phyloP scores from a whole-genome alignment of 1,140 invertebrate genomes.

The Andricus grossulariae region DNA sequence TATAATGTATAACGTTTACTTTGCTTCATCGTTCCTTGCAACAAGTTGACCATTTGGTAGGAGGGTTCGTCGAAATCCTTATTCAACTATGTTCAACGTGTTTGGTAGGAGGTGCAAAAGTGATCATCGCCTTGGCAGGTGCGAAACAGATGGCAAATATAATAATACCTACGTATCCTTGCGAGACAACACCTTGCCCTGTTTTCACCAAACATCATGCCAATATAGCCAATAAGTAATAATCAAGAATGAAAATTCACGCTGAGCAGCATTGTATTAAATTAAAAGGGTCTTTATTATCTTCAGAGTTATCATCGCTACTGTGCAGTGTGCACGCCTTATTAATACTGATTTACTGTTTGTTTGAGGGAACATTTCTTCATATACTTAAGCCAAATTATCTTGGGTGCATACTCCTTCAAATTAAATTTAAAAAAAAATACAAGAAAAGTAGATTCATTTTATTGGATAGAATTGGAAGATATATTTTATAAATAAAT shows the following conservation, averaged over 20 bases:
- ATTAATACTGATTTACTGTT: slow-evolving; percentile 3
- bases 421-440: not conserved
- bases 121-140: slow-evolving; percentile 69
- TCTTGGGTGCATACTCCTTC: not conserved
- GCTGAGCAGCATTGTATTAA: not conserved
- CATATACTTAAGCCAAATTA: not conserved
- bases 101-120: slow-evolving; percentile 64
- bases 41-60: slow-evolving; percentile 10
- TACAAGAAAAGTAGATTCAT: not conserved
- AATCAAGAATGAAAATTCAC: slow-evolving; percentile 14
- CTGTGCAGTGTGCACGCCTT: not conserved
- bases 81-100: slow-evolving; percentile 3
- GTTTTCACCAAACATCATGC: slow-evolving; percentile 3
- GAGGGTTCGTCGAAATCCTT: slow-evolving; percentile 4
- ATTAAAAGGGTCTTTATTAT: slow-evolving; percentile 7
- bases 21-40: slow-evolving; percentile 10
- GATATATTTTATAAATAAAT: too few relatives aligned
- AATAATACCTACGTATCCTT: slow-evolving; percentile 46
- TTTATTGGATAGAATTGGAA: too few relatives aligned
- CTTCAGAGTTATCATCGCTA: slow-evolving; percentile 7
- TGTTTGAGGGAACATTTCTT: not conserved
- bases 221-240: slow-evolving; percentile 17
- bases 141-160: slow-evolving; percentile 70
- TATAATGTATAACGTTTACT: slow-evolving; percentile 4
- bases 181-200: slow-evolving; percentile 45